A percentile compares a stretch with the other conserved stretches of the same genome.
These are phyloP conservation scores for Popillia japonica DNA, from an alignment of 1,140 invertebrate species.

Conservation along the genomic window DNA sequence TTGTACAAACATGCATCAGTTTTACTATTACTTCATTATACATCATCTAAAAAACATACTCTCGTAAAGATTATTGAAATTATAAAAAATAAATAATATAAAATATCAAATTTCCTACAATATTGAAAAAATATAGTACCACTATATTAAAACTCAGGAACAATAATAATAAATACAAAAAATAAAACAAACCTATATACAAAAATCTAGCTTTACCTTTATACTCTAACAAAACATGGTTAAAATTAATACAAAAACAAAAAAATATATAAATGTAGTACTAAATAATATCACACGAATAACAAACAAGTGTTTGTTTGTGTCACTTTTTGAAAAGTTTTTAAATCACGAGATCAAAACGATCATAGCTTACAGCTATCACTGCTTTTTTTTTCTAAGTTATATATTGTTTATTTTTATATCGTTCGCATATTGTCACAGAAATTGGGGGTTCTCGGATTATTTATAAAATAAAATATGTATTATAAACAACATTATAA, in stretches of 20 bases:
- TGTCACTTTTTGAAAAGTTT: slow-evolving; percentile 53
- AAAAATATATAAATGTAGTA: slow-evolving; percentile 58
- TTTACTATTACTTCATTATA: slow-evolving; percentile 35
- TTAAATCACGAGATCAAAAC: slow-evolving; percentile 56
- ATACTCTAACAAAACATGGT: slow-evolving; percentile 54
- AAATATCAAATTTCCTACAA: slow-evolving; percentile 38
- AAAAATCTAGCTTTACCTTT: slow-evolving; percentile 54
- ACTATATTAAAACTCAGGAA: slow-evolving; percentile 55
- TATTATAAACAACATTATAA: slow-evolving; percentile 36
- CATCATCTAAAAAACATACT: slow-evolving; percentile 31
- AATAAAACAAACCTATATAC: slow-evolving; percentile 56
- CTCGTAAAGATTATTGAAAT: slow-evolving; percentile 29
- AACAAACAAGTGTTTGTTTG: slow-evolving; percentile 52
- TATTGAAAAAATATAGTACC: slow-evolving; percentile 47
- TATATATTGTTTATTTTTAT: slow-evolving; percentile 30
- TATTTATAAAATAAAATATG: slow-evolving; percentile 31
- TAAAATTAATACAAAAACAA: slow-evolving; percentile 52
- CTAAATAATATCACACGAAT: slow-evolving; percentile 60
- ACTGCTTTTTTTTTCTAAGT: slow-evolving; percentile 32
- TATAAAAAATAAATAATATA: slow-evolving; percentile 38
- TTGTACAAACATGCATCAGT: slow-evolving; percentile 39
- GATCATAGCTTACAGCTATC: slow-evolving; percentile 40
- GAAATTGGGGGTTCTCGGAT: slow-evolving; percentile 14
- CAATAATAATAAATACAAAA: slow-evolving; percentile 59
- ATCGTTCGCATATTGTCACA: slow-evolving; percentile 22